Base-by-base conservation (phyloP, 2,113 vertebrate species). In the Rallus limicola region DNA sequence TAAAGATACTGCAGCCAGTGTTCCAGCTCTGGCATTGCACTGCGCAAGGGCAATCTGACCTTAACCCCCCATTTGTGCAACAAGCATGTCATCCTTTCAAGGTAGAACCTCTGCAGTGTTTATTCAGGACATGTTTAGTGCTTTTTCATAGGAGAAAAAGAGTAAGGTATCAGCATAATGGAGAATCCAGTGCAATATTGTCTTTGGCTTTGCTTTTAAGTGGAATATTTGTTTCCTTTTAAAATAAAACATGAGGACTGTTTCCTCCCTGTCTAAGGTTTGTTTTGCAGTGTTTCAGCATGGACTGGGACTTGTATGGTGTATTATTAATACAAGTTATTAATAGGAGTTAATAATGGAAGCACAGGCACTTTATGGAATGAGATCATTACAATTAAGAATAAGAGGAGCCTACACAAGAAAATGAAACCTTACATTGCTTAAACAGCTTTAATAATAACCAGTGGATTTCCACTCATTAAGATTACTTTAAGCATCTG, bases 331-430 rank as follows among this genome's bases (percentile, higher is more conserved):
- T 74, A 90, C 44, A 77, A 87, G 64, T 92, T 89, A 96, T 95
- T 97, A 97, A 96, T 72, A 90, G 82, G 82, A 97, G 44, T 95
- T 97, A 93, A 95, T 95, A 96, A 93, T 92, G 91, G 80, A 92
- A 96, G 42, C 67, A 88, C 44, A 94, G 92, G 92, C 65, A 64
- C 91, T 95, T 95, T 78, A 77, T 89, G 88, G 90, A 97, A 97
- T 95, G 72, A 88, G 70, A 90, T 95, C 55, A 70, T 92, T 94
- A 68, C 96, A 96, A 92, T 96, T 96, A 94, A 96, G 88, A 93
- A 86, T 95, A 96, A 97, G 72, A 93, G 52, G 19, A 96, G 62
- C 36, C 77, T 90, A 93, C 75, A 90, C 29, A 79, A 90, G 92
- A 92, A 97, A 97, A 97, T 77, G 60, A 94, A 97, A 94, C 58